phyloP scores from a whole-genome alignment of 2,888 invertebrate species.

The Steromphala cineraria region DNA sequence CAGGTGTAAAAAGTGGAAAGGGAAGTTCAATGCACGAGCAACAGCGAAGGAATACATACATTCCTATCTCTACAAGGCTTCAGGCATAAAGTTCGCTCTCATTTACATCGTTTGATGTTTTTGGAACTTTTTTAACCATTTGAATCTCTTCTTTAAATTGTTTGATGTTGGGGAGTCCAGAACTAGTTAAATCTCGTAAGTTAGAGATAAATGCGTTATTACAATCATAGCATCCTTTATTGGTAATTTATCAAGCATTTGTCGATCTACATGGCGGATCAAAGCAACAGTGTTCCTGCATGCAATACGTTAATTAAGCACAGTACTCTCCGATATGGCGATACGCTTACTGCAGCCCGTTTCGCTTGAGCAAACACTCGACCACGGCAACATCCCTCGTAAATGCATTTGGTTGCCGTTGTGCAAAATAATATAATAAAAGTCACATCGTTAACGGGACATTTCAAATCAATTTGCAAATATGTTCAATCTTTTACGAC shows the following conservation, averaged over 20 bases:
- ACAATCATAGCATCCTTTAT: not conserved
- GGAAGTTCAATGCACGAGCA: not conserved
- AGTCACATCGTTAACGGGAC: too few species aligned
- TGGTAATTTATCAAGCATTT: conserved; percentile 3
- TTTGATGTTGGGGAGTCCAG: not conserved
- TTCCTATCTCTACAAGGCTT: not conserved
- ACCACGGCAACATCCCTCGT: too few species aligned
- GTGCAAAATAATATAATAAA: too few species aligned
- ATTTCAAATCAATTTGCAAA: too few species aligned
- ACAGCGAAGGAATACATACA: not conserved
- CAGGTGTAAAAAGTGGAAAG: not conserved
- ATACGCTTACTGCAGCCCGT: not conserved
- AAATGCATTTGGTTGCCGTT: too few species aligned
- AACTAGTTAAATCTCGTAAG: not conserved
- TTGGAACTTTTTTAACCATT: not conserved
- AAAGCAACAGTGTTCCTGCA: not conserved
- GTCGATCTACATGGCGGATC: not conserved
- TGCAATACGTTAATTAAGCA: not conserved
- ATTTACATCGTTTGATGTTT: not conserved
- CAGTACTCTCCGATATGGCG: not conserved
- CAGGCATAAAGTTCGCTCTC: not conserved
- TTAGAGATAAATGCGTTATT: not conserved
- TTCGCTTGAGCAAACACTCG: too few species aligned
- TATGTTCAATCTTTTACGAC: too few species aligned
- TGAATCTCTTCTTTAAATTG: conserved; percentile 4